Evolutionary conservation across 2,888 invertebrate species (phyloP).

Genomic region (Drosophila robusta): DNA sequence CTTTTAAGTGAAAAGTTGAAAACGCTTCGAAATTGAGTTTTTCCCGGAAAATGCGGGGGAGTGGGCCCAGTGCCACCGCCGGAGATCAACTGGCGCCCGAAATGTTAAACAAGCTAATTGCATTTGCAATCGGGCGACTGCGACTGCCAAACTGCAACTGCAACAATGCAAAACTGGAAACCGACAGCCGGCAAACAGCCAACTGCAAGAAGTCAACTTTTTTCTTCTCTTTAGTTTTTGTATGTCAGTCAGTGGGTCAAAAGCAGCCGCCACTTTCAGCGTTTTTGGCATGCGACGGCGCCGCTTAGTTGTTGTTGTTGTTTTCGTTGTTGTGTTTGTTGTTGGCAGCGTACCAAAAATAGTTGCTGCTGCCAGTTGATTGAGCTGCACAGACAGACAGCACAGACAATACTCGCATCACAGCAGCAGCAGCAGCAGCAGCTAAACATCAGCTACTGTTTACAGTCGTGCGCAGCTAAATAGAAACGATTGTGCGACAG

Average conservation of each 20-base stretch:
- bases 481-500: conserved; percentile 41
- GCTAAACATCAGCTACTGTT: conserved; percentile 54
- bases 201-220: conserved; percentile 38
- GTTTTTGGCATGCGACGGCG: conserved; percentile 71
- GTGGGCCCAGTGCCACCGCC: conserved; percentile 32
- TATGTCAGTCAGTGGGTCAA: conserved; percentile 79
- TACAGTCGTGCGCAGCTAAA: conserved; percentile 48
- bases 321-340: conserved; percentile 13
- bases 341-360: conserved; percentile 72
- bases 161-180: conserved; percentile 50
- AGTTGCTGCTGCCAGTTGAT: conserved; percentile 69
- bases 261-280: conserved; percentile 70
- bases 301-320: conserved; percentile 37
- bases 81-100: conserved; percentile 59
- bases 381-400: conserved; percentile 59
- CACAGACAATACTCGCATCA: conserved; percentile 43
- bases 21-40: conserved; percentile 25
- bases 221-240: conserved; percentile 35
- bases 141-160: conserved; percentile 33
- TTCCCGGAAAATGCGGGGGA: not conserved
- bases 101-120: conserved; percentile 78
- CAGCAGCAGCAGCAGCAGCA: conserved; percentile 16
- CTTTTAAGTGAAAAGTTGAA: conserved; percentile 32
- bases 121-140: conserved; percentile 56
- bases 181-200: conserved; percentile 41